phyloP scores from a whole-genome alignment of 2,797 vertebrate species.

The Melanotaenia trifasciata region DNA sequence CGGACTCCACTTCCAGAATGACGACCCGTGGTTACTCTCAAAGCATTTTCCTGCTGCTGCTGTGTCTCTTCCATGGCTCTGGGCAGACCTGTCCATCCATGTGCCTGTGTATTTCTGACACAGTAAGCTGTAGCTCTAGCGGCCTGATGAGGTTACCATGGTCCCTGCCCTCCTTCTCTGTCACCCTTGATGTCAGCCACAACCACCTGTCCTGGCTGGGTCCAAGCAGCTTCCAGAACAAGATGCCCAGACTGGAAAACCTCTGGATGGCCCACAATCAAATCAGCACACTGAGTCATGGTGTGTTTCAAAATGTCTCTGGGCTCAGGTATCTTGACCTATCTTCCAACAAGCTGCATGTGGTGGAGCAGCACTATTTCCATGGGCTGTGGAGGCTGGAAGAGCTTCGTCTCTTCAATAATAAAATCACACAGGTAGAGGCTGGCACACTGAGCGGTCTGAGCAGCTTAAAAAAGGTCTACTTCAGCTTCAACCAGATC shows the following conservation, averaged over 20 bases:
- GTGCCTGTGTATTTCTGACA: constrained; percentile 91
- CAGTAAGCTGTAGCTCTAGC: constrained; percentile 88
- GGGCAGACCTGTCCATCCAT: constrained; percentile 79
- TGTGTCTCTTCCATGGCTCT: constrained; percentile 53
- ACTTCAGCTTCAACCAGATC: constrained; percentile 92
- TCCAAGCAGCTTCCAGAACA: constrained; percentile 78
- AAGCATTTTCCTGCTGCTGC: constrained; percentile 68
- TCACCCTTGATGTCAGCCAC: constrained; percentile 91
- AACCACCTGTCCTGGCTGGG: constrained; percentile 86
- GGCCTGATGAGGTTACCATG: constrained; percentile 82
- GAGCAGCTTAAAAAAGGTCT: constrained; percentile 85
- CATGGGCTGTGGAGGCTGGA: constrained; percentile 87
- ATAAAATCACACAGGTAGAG: constrained; percentile 87
- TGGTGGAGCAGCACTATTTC: constrained; percentile 88
- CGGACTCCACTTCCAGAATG: constrained; percentile 41
- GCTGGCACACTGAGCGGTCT: constrained; percentile 82
- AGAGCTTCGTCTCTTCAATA: constrained; percentile 92
- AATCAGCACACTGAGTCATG: constrained; percentile 77
- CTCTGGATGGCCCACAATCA: constrained; percentile 89
- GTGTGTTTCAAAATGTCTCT: constrained; percentile 87
- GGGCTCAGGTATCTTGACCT: constrained; percentile 89
- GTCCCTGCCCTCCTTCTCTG: constrained; percentile 77
- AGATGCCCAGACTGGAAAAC: constrained; percentile 84
- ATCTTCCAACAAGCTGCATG: constrained; percentile 89
- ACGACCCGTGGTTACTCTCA: constrained; percentile 67